Percentiles rank a stretch among this genome's conserved stretches.
phyloP scores from a whole-genome alignment of 2,113 vertebrate species.

The Petaurus breviceps region DNA sequence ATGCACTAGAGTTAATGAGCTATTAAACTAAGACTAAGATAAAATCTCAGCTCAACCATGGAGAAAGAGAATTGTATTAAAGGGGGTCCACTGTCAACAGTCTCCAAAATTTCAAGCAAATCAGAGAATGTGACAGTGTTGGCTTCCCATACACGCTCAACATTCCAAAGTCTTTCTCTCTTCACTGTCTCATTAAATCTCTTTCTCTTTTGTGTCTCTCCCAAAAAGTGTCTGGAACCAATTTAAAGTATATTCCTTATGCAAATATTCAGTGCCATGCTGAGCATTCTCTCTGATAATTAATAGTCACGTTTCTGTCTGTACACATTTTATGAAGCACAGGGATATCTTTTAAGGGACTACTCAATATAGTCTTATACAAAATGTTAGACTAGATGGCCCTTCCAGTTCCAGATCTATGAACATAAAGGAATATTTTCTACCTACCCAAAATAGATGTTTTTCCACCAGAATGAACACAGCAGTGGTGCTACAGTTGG shows the following conservation, averaged over 20 bases:
- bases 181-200: neutral
- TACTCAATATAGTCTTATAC: neutral
- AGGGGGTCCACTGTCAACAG: neutral
- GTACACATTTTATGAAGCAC: neutral
- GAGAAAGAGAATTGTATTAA: neutral
- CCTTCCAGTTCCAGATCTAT: neutral
- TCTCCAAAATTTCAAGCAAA: neutral
- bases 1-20: neutral
- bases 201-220: neutral
- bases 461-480: slow-evolving; percentile 10
- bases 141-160: neutral
- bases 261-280: neutral
- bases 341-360: neutral
- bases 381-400: neutral
- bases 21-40: neutral
- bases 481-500: neutral
- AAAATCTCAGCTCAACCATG: neutral
- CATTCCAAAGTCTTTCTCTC: neutral
- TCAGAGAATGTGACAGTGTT: neutral
- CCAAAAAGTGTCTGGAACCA: neutral
- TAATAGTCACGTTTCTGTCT: neutral
- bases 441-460: neutral
- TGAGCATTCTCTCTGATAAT: neutral
- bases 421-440: neutral
- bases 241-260: neutral